Evolutionary conservation across 2,797 vertebrate genomes (phyloP).

Genomic region (Scleropages formosus): DNA sequence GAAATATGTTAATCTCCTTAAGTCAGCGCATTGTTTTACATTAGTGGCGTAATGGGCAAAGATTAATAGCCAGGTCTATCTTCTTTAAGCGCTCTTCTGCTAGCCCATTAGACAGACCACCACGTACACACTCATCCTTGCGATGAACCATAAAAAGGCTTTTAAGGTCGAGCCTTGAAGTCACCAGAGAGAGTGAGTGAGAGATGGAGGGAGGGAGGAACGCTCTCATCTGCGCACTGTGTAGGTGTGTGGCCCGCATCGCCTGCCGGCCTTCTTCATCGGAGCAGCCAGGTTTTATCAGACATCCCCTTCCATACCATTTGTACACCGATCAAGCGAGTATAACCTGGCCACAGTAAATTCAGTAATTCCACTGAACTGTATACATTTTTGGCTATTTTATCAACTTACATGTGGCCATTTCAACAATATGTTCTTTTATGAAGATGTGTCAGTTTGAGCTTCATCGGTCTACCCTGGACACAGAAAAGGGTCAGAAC

Average conservation of each 20-base stretch:
- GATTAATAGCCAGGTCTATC: constrained; percentile 45
- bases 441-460: too few species aligned
- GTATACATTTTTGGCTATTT: too few species aligned
- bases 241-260: constrained; percentile 27
- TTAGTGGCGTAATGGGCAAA: constrained; percentile 48
- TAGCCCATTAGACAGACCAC: constrained; percentile 41
- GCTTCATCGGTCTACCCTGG: too few species aligned
- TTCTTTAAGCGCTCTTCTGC: constrained; percentile 31
- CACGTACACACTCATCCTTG: constrained; percentile 38
- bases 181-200: constrained; percentile 20
- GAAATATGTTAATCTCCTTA: constrained; percentile 64
- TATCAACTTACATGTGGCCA: too few species aligned
- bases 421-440: too few species aligned
- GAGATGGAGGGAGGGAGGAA: constrained; percentile 20
- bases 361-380: neutral
- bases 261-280: constrained; percentile 24
- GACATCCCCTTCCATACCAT: constrained; percentile 3
- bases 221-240: constrained; percentile 27
- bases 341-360: neutral
- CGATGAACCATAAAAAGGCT: constrained; percentile 44
- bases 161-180: constrained; percentile 40
- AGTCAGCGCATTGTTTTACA: constrained; percentile 56
- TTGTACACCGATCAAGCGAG: too few species aligned
- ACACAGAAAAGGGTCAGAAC: too few species aligned
- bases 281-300: constrained; percentile 33